Percentiles rank a stretch among this genome's conserved stretches.
phyloP scores from a whole-genome alignment of 1,140 invertebrate genomes.

The Dinoponera quadriceps region DNA sequence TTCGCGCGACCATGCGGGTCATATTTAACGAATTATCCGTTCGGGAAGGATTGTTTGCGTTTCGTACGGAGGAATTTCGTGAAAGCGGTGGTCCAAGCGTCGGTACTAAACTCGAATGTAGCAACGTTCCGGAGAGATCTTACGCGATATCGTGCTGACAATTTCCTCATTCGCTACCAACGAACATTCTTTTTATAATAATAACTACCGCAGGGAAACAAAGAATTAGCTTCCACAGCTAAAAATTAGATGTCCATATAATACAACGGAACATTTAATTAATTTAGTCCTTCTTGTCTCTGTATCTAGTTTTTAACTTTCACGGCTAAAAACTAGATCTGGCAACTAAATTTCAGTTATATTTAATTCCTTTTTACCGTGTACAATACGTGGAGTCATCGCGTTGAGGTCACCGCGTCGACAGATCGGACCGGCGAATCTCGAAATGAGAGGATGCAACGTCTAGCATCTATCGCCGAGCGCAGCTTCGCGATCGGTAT shows the following conservation, averaged over 20 bases:
- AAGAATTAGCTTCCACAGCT: too few relatives aligned
- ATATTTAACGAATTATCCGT: constrained; percentile 37
- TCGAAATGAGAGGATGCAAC: background rate
- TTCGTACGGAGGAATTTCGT: constrained; percentile 30
- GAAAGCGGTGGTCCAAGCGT: constrained; percentile 26
- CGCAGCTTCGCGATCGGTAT: background rate
- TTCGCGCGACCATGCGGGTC: background rate
- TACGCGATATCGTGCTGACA: background rate
- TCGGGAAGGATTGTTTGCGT: constrained; percentile 18
- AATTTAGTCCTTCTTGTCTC: too few relatives aligned
- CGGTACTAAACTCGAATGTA: constrained; percentile 6
- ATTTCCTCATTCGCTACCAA: background rate
- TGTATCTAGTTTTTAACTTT: too few relatives aligned
- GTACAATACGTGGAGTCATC: too few relatives aligned
- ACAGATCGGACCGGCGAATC: background rate
- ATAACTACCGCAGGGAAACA: too few relatives aligned
- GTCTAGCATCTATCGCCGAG: background rate
- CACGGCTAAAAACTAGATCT: too few relatives aligned
- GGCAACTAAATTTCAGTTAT: too few relatives aligned
- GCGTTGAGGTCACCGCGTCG: background rate
- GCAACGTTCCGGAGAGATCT: constrained; percentile 4
- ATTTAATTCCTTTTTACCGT: too few relatives aligned
- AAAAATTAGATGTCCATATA: too few relatives aligned
- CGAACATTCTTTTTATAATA: too few relatives aligned
- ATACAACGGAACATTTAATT: too few relatives aligned